Evolutionary conservation across 37 sponge, comb jelly and placozoan species (phyloP), one percentile per base, ranked within the genome.

Genomic region (Chondrilla cf. caribensis): DNA sequence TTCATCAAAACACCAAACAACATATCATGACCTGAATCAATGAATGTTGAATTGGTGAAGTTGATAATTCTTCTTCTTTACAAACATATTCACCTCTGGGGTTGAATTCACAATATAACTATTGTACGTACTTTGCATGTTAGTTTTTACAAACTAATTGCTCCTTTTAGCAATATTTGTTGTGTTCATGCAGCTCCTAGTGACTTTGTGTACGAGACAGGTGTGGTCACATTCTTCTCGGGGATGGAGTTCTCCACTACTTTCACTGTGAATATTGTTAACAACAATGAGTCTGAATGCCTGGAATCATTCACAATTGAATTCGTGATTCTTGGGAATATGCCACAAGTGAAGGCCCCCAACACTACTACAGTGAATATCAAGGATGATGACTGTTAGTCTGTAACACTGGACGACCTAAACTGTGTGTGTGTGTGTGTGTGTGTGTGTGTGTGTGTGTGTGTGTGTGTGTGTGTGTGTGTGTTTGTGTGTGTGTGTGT

Each of bases 401-500:
- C 29, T 54, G 57, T 77, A 60, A 77, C 77, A 33, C 60, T 78
- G 59, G 42, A 60, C 35, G 77, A n/a, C 6, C 38, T 77, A 77
- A 3, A 59, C 18, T 71, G 73, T 71, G 73, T 38, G 73, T 38
- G 47, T 47, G 78, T 40, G 54, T 25, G 80, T 26, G 33, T 64
- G 66, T 64, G 38, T 36, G 73, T 72, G 36, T 64, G 66, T 29
- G 32, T 29, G 26, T 72, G 73, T 29, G 36, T 29, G 39, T 33
- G 73, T 37, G 73, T 64, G 64, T 19, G 64, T 62, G 64, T 19
- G 64, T 78, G 79, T 78, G 85, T 60, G 79, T 78, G 65, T 77
- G 79, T 65, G 78, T 40, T 42, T 78, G 85, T 57, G 78, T 78
- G 78, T 84, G 85, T 77, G 78, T 76, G 85, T 65, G 66, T 60